Base-by-base conservation (phyloP, 2,797 vertebrate species). In the Amblyopsis hoosieri region DNA sequence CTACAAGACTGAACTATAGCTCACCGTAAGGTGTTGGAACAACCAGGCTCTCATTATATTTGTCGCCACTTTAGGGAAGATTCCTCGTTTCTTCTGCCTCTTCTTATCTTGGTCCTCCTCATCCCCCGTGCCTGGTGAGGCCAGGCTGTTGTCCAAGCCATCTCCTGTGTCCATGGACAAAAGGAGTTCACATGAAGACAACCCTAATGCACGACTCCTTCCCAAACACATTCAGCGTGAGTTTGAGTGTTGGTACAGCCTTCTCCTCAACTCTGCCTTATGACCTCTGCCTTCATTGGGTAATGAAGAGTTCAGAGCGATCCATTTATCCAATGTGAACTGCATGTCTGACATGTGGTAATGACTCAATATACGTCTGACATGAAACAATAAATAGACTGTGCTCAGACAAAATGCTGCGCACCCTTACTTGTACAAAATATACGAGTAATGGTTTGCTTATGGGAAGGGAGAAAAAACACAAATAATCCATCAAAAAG, bases 21-120 rank as follows among this genome's bases (percentile, higher is more conserved):
- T 94, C 94, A 98, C 96, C 85, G 96, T 98, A 80, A 98, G 96
- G 90, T 98, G 96, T 84, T 98, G 97, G 91, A 98, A 98, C 61
- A 98, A 87, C 91, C 91, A 92, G 0, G 91, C 90, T 62, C 91
- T 84, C 91, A 92, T 92, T 64, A 92, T 92, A 62, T 92, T 92
- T 57, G 91, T 92, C 14, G 91, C 91, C 55, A 92, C 91, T 86
- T 92, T 92, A 54, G 96, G 96, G 78, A 98, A 98, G 88, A 98
- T 98, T 87, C 96, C 96, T 90, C 96, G 90, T 84, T 98, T 98
- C 92, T 98, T 98, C 90, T 98, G 96, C 68, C 96, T 92, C 71
- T 98, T 98, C 90, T 96, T 97, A 89, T 98, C 97, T 84, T 97
- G 96, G 71, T 98, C 97, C 12, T 98, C 96, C 1, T 98, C 97